Conservation (phyloP, 2,113 vertebrate genomes). For the Odocoileus virginianus region DNA sequence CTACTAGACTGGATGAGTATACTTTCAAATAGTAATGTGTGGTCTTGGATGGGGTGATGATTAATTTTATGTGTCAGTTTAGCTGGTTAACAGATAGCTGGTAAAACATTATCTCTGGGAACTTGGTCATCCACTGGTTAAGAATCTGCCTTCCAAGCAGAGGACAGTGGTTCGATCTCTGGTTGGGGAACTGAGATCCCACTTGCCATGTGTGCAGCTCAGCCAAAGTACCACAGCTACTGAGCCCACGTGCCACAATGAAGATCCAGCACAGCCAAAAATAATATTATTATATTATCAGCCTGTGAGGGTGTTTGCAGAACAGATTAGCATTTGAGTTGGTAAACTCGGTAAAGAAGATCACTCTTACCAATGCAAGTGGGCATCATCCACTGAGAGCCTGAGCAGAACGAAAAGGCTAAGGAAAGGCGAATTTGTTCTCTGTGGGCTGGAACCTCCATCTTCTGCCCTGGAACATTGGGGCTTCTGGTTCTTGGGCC, state of each 20-base stretch:
- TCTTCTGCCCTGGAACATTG: not conserved
- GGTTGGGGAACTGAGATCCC: not conserved
- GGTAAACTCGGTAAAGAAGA: not conserved
- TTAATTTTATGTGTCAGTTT: not conserved
- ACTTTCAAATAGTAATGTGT: not conserved
- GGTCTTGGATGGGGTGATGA: not conserved
- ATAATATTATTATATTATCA: not conserved
- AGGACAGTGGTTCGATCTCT: not conserved
- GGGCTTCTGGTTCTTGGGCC: not conserved
- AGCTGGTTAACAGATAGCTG: not conserved
- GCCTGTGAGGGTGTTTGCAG: not conserved
- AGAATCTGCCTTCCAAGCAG: not conserved
- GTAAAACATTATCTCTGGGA: not conserved
- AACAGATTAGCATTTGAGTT: not conserved
- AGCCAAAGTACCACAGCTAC: not conserved
- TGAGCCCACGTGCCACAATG: not conserved
- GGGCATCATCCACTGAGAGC: not conserved
- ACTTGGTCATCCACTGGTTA: not conserved
- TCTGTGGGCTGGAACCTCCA: not conserved
- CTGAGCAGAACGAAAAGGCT: not conserved
- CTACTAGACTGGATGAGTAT: not conserved
- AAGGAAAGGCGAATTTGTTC: not conserved
- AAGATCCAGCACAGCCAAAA: not conserved
- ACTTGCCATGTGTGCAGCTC: not conserved
- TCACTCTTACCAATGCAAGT: not conserved